Evolutionary conservation across 2,113 vertebrate genomes (phyloP).

Genomic region (Phocoena sinus): DNA sequence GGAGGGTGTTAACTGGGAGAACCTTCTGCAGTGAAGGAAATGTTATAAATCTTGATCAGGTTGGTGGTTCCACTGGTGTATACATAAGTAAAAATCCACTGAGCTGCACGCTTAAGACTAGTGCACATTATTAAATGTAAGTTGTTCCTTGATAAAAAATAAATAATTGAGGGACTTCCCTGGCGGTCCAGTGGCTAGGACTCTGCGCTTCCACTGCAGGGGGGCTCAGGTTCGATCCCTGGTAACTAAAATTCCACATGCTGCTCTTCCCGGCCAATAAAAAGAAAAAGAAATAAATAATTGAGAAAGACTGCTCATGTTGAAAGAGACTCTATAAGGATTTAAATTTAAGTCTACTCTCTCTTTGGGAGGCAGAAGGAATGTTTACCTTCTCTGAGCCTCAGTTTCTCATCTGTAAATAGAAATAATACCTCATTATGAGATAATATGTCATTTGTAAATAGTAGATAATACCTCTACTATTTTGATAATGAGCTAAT

Average conservation of each 20-base stretch:
- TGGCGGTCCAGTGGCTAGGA: background rate
- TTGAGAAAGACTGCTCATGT: background rate
- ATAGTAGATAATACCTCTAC: background rate
- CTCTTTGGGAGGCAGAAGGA: background rate
- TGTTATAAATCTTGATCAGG: background rate
- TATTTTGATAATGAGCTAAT: background rate
- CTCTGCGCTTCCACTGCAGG: background rate
- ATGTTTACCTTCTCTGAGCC: background rate
- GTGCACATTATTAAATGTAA: background rate
- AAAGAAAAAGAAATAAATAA: background rate
- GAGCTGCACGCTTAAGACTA: background rate
- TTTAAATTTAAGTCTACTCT: background rate
- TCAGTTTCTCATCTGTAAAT: background rate
- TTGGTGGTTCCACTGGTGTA: background rate
- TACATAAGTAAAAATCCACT: background rate
- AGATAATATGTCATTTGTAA: background rate
- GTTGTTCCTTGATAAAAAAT: background rate
- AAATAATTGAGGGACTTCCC: background rate
- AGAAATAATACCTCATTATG: background rate
- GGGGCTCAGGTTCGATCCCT: background rate
- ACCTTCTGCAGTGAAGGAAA: background rate
- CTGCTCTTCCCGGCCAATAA: background rate
- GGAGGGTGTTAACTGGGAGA: background rate
- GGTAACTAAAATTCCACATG: background rate
- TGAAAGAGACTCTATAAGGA: background rate